Evolutionary conservation across 2,797 vertebrate species (phyloP).

Genomic region (Myotis daubentonii): DNA sequence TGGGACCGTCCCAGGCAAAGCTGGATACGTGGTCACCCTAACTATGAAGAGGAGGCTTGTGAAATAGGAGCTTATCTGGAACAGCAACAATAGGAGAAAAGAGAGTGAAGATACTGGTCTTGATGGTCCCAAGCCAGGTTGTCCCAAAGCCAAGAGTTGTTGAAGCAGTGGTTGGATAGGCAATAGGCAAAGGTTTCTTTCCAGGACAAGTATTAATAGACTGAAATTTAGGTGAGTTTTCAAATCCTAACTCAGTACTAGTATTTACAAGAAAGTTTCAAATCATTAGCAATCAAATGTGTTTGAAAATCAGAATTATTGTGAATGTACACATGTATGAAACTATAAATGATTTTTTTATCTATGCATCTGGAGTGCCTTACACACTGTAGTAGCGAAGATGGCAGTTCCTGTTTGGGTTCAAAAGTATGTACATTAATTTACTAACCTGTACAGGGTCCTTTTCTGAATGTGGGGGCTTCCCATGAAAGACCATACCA

Average conservation of each 20-base stretch:
- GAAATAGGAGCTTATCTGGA: neutral
- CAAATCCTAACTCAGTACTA: neutral
- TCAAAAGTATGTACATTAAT: neutral
- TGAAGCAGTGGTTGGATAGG: accelerated
- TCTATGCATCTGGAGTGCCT: neutral
- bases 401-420: neutral
- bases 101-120: neutral
- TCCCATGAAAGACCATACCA: neutral
- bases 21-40: neutral
- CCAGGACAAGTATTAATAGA: neutral
- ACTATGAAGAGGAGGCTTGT: neutral
- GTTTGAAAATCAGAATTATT: neutral
- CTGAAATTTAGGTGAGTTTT: neutral
- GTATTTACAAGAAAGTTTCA: neutral
- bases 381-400: neutral
- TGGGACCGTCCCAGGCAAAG: no score
- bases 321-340: neutral
- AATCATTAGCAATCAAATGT: neutral
- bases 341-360: neutral
- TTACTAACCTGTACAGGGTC: neutral
- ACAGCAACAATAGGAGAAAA: neutral
- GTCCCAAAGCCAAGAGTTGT: no score
- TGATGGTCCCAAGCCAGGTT: neutral
- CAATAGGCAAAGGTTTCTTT: neutral
- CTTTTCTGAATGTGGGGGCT: neutral